Conservation (phyloP, 2,888 invertebrate genomes). For the Yponomeuta cagnagella region DNA sequence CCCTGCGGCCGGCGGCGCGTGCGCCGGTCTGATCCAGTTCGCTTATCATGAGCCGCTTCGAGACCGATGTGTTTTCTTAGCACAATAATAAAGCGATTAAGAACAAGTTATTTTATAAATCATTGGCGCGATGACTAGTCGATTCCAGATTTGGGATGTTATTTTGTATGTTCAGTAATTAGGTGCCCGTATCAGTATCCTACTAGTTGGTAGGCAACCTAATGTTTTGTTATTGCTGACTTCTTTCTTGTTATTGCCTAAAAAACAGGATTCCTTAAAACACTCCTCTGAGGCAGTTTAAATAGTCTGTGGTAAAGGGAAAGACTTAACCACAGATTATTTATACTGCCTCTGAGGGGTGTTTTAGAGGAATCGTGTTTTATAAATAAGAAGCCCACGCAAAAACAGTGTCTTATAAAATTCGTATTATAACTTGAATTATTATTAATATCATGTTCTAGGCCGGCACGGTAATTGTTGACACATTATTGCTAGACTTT, state of each 20-base stretch:
- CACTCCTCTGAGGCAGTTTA: no score
- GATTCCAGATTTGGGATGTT: background rate
- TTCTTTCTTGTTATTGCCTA: no score
- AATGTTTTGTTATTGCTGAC: no score
- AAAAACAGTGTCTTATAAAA: no score
- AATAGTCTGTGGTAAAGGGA: no score
- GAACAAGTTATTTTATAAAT: background rate
- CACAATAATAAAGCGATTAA: conserved; percentile 16
- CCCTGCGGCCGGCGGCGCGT: conserved; percentile 59
- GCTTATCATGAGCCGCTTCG: conserved; percentile 42
- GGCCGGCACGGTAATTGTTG: background rate
- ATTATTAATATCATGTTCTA: no score
- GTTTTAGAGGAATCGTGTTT: no score
- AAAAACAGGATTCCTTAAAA: no score
- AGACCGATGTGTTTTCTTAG: conserved; percentile 3
- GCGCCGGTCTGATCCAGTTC: conserved; percentile 56
- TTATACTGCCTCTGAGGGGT: no score
- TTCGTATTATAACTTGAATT: no score
- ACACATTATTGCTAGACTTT: conserved; percentile 12
- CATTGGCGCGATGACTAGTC: background rate
- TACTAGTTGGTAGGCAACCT: background rate
- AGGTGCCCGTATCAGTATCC: background rate
- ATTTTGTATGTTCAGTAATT: background rate
- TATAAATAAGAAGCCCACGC: no score
- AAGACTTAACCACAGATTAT: no score